phyloP scores from a whole-genome alignment of 2,113 vertebrate genomes.

The Periophthalmodon schlosseri region DNA sequence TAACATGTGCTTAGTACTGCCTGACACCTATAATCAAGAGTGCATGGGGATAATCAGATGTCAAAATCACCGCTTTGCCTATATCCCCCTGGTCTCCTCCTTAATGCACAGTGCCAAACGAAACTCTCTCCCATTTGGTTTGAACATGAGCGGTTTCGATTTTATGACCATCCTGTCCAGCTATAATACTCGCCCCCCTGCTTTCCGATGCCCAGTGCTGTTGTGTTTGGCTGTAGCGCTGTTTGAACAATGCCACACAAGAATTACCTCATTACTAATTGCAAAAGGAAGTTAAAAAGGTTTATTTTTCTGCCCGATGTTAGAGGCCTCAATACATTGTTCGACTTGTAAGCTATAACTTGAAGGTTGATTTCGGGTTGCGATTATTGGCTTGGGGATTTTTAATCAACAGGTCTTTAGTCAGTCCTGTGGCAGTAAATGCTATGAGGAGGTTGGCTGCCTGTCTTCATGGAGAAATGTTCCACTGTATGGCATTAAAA shows the following conservation, averaged over 20 bases:
- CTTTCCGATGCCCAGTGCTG: constrained; percentile 31
- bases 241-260: constrained; percentile 52
- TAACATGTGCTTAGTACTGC: constrained; percentile 62
- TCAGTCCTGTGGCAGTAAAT: not conserved
- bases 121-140: constrained; percentile 33
- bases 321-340: constrained; percentile 35
- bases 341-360: not conserved
- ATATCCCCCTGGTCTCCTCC: constrained; percentile 63
- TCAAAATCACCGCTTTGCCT: constrained; percentile 55
- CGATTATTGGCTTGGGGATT: no score
- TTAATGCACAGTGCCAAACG: constrained; percentile 52
- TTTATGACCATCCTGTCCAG: constrained; percentile 70
- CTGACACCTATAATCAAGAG: constrained; percentile 67
- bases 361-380: no score
- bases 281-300: constrained; percentile 57
- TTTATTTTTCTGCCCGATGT: constrained; percentile 38
- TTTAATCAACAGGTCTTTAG: no score
- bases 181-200: constrained; percentile 32
- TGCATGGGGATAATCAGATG: constrained; percentile 45
- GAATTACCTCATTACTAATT: constrained; percentile 44
- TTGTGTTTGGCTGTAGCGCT: constrained; percentile 59
- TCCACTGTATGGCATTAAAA: not conserved
- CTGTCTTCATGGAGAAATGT: no score
- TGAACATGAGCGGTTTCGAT: constrained; percentile 63
- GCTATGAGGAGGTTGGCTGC: not conserved